Evolutionary conservation across 2,113 vertebrate genomes (phyloP), one percentile per base, ranked within the genome.

Genomic region (Piprites chloris): DNA sequence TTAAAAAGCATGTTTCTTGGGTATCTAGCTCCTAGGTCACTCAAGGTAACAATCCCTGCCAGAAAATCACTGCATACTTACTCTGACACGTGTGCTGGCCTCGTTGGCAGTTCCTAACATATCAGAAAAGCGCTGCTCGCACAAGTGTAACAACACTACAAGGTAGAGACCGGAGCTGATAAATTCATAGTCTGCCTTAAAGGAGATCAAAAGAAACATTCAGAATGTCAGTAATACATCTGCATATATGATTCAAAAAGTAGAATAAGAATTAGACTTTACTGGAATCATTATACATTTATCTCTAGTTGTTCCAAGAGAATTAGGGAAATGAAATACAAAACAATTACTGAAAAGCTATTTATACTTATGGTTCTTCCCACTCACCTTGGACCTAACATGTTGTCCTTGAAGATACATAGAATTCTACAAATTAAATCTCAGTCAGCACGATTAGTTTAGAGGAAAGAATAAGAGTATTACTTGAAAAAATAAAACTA

Each of bases 161-260:
- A 99, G 98, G 97, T 99, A 99, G 79, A 99, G 98, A 46, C 99
- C 99, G 81, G 99, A 99, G 98, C 99, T 99, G 98, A 99, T 99
- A 96, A 99, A 99, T 97, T 99, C 99, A 85, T 99, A 99, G 95
- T 99, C 99, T 26, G 99, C 99, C 99, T 99, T 98, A 28, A 97
- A 86, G 6, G 68, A 78, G 69, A 91, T 41, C 8, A 88, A 93
- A 96, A 87, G 92, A 95, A 96, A 46, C 58, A 92, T 92, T 78
- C 74, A 50, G 26, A 79, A 92, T 52, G 58, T 91, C 73, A 95
- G 84, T 33, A 59, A 69, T 20, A 41, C 4, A 7, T 72, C 61
- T n/a, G 32, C 37, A 53, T 8, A 78, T 14, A 63, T 0, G 22
- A 77, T 46, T 89, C 46, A 72, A 82, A 33, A 69, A 76, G 44